These are phyloP conservation scores for Ophioderma brevispina DNA, from an alignment of 35 echinoderm and acorn worm genomes.

Conservation along the genomic window DNA sequence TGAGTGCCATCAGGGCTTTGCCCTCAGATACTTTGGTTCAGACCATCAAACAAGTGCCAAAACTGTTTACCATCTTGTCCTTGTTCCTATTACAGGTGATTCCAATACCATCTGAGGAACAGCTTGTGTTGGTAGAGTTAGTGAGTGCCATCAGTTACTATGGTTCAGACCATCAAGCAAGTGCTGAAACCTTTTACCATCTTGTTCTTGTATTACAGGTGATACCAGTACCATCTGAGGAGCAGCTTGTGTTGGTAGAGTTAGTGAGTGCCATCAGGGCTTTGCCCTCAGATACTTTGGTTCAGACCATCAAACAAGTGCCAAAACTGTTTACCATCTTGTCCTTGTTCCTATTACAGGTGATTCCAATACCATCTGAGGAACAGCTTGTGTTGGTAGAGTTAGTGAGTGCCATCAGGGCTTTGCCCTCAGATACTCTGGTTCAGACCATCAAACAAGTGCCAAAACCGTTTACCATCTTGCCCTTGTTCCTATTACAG, in stretches of 20 bases:
- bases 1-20: conserved; percentile 90
- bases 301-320: conserved; percentile 96
- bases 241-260: conserved; percentile 88
- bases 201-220: conserved; percentile 70
- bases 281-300: conserved; percentile 86
- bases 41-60: conserved; percentile 94
- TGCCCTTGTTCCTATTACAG: conserved; percentile 45
- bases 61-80: conserved; percentile 97
- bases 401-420: conserved; percentile 90
- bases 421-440: conserved; percentile 88
- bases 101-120: too few relatives aligned
- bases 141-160: too few relatives aligned
- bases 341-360: conserved; percentile 54
- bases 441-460: conserved; percentile 95
- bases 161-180: too few relatives aligned
- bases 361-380: conserved; percentile 56
- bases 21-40: conserved; percentile 93
- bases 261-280: conserved; percentile 92
- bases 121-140: too few relatives aligned
- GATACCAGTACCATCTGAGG: conserved; percentile 55
- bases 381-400: conserved; percentile 87
- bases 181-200: too few relatives aligned
- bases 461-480: too few relatives aligned
- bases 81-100: too few relatives aligned
- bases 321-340: conserved; percentile 96